Evolutionary conservation across 2,888 invertebrate genomes (phyloP).

Genomic region (Eretmocerus hayati): DNA sequence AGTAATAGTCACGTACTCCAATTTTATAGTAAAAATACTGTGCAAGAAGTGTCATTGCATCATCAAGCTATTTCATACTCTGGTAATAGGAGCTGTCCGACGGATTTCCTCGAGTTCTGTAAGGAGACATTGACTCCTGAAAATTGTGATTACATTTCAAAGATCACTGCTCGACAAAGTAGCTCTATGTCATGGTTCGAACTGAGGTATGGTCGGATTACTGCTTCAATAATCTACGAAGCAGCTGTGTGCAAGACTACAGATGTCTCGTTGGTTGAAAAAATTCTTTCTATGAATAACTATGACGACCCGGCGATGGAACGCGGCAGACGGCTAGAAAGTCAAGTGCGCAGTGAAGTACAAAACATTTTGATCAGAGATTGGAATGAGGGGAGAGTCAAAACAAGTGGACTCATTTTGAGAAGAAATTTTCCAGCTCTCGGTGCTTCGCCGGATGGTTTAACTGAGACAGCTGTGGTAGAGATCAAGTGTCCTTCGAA

Average conservation of each 20-base stretch:
- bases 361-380: not conserved
- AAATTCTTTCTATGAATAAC: slow-evolving; percentile 25
- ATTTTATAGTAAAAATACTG: not conserved
- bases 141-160: slow-evolving; percentile 1
- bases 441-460: slow-evolving; percentile 4
- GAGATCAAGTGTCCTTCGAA: not conserved
- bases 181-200: slow-evolving; percentile 15
- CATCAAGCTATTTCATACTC: slow-evolving; percentile 4
- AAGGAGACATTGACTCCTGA: slow-evolving; percentile 2
- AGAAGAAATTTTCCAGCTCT: not conserved
- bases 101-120: slow-evolving; percentile 2
- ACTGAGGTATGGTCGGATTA: slow-evolving; percentile 20
- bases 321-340: slow-evolving; percentile 25
- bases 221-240: slow-evolving; percentile 21
- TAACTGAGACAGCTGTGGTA: not conserved
- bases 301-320: slow-evolving; percentile 23
- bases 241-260: slow-evolving; percentile 23
- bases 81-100: slow-evolving; percentile 2
- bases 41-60: slow-evolving; percentile 6
- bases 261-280: slow-evolving; percentile 24
- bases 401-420: slow-evolving; percentile 1
- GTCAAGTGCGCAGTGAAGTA: slow-evolving; percentile 12
- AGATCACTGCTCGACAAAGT: slow-evolving; percentile 9
- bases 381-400: not conserved
- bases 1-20: not conserved